phyloP scores from a whole-genome alignment of 1,140 invertebrate genomes.

The Agrilus planipennis region DNA sequence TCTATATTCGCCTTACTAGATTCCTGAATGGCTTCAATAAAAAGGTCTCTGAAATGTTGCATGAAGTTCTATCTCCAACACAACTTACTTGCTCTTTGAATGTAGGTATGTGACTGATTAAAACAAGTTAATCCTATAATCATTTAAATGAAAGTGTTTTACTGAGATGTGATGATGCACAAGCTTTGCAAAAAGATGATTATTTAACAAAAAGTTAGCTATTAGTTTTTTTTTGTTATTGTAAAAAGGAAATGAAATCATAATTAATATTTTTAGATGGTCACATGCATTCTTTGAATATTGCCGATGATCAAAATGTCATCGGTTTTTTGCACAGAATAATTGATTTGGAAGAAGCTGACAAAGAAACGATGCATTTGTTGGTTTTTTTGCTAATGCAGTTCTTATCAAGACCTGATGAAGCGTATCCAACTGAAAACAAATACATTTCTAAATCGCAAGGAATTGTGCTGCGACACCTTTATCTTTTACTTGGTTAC shows the following conservation, averaged over 20 bases:
- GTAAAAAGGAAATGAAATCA: not conserved
- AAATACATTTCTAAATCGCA: conserved; percentile 67
- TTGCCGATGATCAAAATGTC: conserved; percentile 55
- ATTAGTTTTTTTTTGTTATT: no score
- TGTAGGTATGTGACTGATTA: no score
- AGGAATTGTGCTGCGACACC: conserved; percentile 79
- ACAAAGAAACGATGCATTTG: conserved; percentile 90
- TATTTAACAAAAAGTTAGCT: no score
- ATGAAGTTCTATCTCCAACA: no score
- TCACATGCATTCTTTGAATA: conserved; percentile 61
- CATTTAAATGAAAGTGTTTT: no score
- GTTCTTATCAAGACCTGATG: conserved; percentile 67
- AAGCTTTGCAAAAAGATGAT: no score
- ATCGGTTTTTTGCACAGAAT: conserved; percentile 61
- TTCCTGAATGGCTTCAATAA: no score
- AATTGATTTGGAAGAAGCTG: conserved; percentile 87
- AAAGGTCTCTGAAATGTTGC: no score
- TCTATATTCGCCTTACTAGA: no score
- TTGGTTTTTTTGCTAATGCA: conserved; percentile 95
- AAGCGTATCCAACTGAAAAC: conserved; percentile 76
- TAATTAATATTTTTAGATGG: conserved; percentile 46
- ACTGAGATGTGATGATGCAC: no score
- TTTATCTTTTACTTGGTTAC: conserved; percentile 83
- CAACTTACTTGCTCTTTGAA: no score
- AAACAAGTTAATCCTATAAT: no score